Conservation (phyloP, 2,113 vertebrate genomes). For the Pollimyrus isidori region DNA sequence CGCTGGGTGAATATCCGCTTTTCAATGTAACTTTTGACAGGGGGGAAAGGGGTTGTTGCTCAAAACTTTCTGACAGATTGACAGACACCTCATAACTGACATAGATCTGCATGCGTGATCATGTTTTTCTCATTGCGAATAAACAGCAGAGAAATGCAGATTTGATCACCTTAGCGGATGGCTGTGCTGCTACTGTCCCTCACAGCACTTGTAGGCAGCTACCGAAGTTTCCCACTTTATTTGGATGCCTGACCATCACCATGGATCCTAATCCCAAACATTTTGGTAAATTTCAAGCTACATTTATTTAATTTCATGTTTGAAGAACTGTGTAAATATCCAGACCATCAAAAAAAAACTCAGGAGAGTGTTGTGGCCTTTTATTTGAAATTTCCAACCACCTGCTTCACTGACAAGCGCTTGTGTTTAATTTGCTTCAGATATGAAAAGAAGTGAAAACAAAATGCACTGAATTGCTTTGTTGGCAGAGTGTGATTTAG, state of each 20-base stretch:
- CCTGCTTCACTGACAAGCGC: constrained; percentile 1
- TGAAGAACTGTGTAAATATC: neutral
- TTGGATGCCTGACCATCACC: constrained; percentile 17
- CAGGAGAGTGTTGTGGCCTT: neutral
- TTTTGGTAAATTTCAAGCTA: neutral
- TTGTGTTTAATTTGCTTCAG: constrained; percentile 20
- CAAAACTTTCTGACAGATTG: constrained; percentile 38
- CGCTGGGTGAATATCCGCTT: constrained; percentile 51
- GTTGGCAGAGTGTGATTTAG: constrained; percentile 5
- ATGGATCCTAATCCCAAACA: neutral
- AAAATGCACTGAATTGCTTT: constrained; percentile 2
- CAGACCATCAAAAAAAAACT: neutral
- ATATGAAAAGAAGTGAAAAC: constrained; percentile 7
- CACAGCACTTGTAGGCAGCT: neutral
- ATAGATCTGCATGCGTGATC: neutral
- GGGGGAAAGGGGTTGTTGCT: constrained; percentile 28
- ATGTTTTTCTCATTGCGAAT: constrained; percentile 3
- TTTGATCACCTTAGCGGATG: neutral
- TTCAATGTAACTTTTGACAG: constrained; percentile 52
- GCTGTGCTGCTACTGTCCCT: neutral
- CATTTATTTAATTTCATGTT: neutral
- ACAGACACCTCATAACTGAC: constrained; percentile 33
- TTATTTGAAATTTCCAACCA: neutral
- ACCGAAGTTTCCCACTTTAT: neutral
- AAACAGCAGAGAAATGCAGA: neutral